These are phyloP conservation scores for Gymnodraco acuticeps DNA, from an alignment of 2,797 vertebrate species.

Conservation along the genomic window DNA sequence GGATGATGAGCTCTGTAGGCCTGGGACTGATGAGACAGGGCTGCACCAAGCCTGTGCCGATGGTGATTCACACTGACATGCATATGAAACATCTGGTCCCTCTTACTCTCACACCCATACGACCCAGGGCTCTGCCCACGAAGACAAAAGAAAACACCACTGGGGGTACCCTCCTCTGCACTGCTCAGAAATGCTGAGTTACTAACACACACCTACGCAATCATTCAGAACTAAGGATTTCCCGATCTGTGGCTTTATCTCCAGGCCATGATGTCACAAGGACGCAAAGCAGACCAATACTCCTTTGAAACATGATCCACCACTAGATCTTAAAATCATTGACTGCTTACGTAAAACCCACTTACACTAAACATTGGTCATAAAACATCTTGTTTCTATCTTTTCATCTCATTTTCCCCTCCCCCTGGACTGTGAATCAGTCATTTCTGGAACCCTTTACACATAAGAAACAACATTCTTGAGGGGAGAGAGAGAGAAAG, in stretches of 20 bases:
- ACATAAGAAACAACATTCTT: constrained; percentile 57
- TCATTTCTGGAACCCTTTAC: constrained; percentile 53
- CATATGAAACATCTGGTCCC: constrained; percentile 77
- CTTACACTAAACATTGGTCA: constrained; percentile 64
- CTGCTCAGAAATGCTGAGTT: constrained; percentile 46
- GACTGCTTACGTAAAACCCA: constrained; percentile 59
- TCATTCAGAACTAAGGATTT: constrained; percentile 32
- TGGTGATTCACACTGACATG: constrained; percentile 66
- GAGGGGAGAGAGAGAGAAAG: constrained; percentile 24
- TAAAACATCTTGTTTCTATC: constrained; percentile 71
- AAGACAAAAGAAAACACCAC: constrained; percentile 56
- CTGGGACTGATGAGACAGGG: constrained; percentile 34
- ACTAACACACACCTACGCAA: constrained; percentile 26
- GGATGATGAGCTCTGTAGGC: constrained; percentile 28
- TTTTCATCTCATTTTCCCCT: constrained; percentile 60
- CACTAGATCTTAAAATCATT: constrained; percentile 56
- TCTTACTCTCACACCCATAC: constrained; percentile 56
- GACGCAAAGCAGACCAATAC: constrained; percentile 68
- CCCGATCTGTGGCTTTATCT: constrained; percentile 50
- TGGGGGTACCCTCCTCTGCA: constrained; percentile 59
- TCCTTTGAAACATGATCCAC: constrained; percentile 77
- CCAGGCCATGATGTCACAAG: constrained; percentile 42
- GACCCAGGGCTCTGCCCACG: constrained; percentile 54
- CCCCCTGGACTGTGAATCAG: constrained; percentile 47
- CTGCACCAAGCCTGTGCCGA: constrained; percentile 35